Evolutionary conservation across 2,113 vertebrate genomes (phyloP), one percentile per base, ranked within the genome.

Genomic region (Rhynchomys soricoides): DNA sequence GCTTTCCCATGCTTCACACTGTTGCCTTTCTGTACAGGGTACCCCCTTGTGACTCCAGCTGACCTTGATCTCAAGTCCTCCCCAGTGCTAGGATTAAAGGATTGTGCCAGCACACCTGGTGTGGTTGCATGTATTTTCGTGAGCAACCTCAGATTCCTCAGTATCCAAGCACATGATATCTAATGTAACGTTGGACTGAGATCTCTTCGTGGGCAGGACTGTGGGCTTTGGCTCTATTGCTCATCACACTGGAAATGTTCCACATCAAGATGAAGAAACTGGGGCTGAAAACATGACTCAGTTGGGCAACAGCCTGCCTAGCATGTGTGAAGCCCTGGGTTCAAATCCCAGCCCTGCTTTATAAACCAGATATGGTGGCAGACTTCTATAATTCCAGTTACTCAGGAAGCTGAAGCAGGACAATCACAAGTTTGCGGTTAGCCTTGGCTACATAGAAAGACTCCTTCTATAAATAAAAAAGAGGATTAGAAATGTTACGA

Each of bases 181-280:
- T 10, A 24, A 34, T 11, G 91, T 68, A 86, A 21, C 34, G 8
- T 0, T 9, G 50, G 31, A 34, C 85, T 40, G 68, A 26, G 90
- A 11, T 1, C 43, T 40, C 15, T 12, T 40, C 17, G 17, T 16
- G 29, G 50, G 26, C 34, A 16, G 37, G 52, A 52, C 62, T 0
- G 0, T 21, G 40, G 6, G 9, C n/a, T n/a, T 45, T 1, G n/a
- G 43, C 50, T 70, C 21, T 40, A 78, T 0, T 4, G 12, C 1
- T 11, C 40, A n/a, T 7, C 43, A 4, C 7, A 0, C 34, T 0
- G 5, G 0, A 19, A 48, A 17, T 1, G 8, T 17, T n/a, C 2
- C 3, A 5, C 6, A 0, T 0, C 0, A 1, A 9, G 21, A n/a
- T 10, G 26, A 59, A 70, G 74, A 73, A 29, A 26, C 43, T 0